Evolutionary conservation across 2,888 invertebrate genomes (phyloP), one percentile per base, ranked within the genome.

Genomic region (Lepas anatifera): DNA sequence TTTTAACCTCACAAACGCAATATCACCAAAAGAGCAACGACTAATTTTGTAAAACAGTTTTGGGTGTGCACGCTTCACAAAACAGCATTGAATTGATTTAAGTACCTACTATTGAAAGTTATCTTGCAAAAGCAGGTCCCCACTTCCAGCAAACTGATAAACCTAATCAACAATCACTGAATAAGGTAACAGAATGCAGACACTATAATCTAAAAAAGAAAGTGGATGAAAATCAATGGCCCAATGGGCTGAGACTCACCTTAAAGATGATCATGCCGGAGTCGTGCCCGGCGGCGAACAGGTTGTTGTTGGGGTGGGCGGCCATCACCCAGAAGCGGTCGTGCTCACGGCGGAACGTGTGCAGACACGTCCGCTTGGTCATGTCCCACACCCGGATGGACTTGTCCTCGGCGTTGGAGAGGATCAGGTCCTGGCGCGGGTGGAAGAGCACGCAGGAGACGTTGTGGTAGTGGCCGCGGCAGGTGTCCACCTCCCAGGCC

Each of bases 241-340:
- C n/a, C n/a, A n/a, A n/a, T n/a, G n/a, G n/a, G n/a, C 41, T 13
- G 11, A 41, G 16, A 16, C 70, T 68, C 71, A 81, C 79, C 77
- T 86, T 88, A 82, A 92, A 94, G 70, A 94, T 88, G n/a, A 94
- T 86, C 92, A 94, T 92, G 75, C 98, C 99, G 52, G 90, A 89
- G 83, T 99, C 99, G 80, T 99, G 99, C 0, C 99, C 98, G n/a
- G 98, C 99, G 29, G 98, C 99, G 82, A 99, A 99, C 68, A 99
- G 82, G 81, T 98, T 99, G 66, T 98, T 83, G 0, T 89, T 87
- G 0, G 98, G 98, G 82, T 99, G 99, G 0, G 95, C 89, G 0
- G 93, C 88, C 74, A 99, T 82, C 22, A 98, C 92, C 99, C 99
- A 99, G 81, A 98, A 99, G 71, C 98, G 85, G 78, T 99, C 98